Evolutionary conservation across 2,888 invertebrate genomes (phyloP).

Genomic region (Stenolophus ochropezus): DNA sequence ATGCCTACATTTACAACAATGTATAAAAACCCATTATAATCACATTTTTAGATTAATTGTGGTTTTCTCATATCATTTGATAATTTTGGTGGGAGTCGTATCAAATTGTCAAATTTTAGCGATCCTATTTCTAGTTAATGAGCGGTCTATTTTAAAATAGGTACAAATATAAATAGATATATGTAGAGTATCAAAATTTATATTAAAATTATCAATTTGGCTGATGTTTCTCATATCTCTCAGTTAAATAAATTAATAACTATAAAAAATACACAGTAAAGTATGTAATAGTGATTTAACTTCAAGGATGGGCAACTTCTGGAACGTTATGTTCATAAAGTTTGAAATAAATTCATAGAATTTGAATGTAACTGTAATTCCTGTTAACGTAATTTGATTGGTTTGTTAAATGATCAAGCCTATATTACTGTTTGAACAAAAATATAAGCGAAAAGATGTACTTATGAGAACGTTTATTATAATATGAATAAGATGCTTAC

Average conservation of each 20-base stretch:
- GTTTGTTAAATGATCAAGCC: no score
- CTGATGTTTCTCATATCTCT: background rate
- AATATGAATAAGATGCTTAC: conserved; percentile 69
- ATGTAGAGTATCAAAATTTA: conserved; percentile 38
- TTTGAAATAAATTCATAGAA: conserved; percentile 25
- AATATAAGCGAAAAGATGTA: no score
- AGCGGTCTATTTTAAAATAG: conserved; percentile 31
- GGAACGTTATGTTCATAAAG: conserved; percentile 10
- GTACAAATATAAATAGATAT: conserved; percentile 17
- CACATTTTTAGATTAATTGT: no score
- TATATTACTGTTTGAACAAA: no score
- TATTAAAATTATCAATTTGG: conserved; percentile 8
- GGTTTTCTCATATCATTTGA: no score
- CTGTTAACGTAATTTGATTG: no score
- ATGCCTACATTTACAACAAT: no score
- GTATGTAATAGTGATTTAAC: background rate
- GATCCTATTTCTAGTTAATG: conserved; percentile 44
- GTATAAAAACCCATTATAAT: no score
- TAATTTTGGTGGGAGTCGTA: background rate
- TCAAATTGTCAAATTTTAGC: conserved; percentile 12
- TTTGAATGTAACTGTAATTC: background rate
- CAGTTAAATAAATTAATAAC: conserved; percentile 33
- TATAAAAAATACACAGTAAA: conserved; percentile 2
- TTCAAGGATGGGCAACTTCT: conserved; percentile 16
- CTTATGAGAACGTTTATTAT: no score